Conservation (phyloP, 2,113 vertebrate species). For the Chamaea fasciata region DNA sequence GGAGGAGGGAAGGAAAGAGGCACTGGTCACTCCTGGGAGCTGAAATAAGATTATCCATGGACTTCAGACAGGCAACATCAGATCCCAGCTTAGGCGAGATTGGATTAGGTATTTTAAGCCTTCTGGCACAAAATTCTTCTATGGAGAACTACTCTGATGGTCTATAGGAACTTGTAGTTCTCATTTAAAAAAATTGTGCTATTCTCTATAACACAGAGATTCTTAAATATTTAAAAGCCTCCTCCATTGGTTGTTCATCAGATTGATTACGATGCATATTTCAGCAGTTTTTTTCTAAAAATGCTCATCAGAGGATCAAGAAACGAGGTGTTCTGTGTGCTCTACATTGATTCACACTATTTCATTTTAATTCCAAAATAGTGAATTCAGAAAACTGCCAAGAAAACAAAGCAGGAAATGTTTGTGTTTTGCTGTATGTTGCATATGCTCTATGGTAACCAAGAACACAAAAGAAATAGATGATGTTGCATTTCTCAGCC, state of each 20-base stretch:
- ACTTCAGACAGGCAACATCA: neutral
- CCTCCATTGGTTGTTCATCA: constrained; percentile 54
- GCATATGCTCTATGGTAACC: constrained; percentile 39
- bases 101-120: neutral
- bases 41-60: neutral
- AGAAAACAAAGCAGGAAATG: constrained; percentile 51
- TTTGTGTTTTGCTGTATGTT: constrained; percentile 43
- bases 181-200: constrained; percentile 9
- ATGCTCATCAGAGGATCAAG: constrained; percentile 65
- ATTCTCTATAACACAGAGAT: constrained; percentile 42
- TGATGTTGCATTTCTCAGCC: constrained; percentile 42
- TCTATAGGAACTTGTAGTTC: constrained; percentile 8
- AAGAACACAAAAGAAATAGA: constrained; percentile 58
- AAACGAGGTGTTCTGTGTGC: constrained; percentile 34
- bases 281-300: constrained; percentile 60
- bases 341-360: constrained; percentile 52
- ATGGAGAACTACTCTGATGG: neutral
- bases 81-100: neutral
- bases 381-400: constrained; percentile 44
- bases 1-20: neutral
- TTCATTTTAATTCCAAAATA: constrained; percentile 59
- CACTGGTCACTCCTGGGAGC: neutral
- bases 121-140: neutral
- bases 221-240: constrained; percentile 51
- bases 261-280: constrained; percentile 64